Percentiles rank a stretch among this genome's conserved stretches.
These are phyloP conservation scores for Heterohyrax brucei DNA, from an alignment of 2,797 vertebrate genomes.

Conservation along the genomic window DNA sequence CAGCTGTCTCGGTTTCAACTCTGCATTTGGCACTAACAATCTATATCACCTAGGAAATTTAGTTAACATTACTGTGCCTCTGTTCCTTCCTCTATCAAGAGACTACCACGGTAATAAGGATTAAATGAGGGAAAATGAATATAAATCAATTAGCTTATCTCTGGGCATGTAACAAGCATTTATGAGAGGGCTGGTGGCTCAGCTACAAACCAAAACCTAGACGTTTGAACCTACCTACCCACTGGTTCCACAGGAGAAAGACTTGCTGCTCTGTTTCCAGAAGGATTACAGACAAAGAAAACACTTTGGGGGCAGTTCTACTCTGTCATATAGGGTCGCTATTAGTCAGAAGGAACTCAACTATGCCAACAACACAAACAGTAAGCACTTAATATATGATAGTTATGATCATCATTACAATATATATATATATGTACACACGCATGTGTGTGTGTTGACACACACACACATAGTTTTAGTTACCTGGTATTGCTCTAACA, in stretches of 20 bases:
- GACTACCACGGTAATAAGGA: neutral
- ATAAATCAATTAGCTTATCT: slow-evolving; percentile 41
- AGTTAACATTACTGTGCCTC: slow-evolving; percentile 22
- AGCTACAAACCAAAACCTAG: neutral
- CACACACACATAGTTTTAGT: too few relatives aligned
- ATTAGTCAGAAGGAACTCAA: neutral
- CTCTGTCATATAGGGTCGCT: neutral
- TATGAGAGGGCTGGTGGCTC: neutral
- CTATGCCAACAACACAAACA: neutral
- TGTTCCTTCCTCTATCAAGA: neutral
- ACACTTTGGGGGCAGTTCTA: neutral
- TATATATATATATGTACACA: too few relatives aligned
- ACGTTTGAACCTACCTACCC: neutral
- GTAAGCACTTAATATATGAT: neutral
- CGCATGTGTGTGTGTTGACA: too few relatives aligned
- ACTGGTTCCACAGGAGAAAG: neutral
- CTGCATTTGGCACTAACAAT: neutral
- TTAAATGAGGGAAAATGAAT: neutral
- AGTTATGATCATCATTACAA: neutral
- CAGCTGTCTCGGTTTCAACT: slow-evolving; percentile 12
- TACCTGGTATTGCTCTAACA: too few relatives aligned
- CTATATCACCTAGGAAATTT: slow-evolving; percentile 21
- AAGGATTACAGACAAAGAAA: neutral
- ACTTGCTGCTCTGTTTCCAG: neutral
- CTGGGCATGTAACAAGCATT: neutral